Conservation (phyloP, 2,797 vertebrate species). For the Semaprochilodus insignis region DNA sequence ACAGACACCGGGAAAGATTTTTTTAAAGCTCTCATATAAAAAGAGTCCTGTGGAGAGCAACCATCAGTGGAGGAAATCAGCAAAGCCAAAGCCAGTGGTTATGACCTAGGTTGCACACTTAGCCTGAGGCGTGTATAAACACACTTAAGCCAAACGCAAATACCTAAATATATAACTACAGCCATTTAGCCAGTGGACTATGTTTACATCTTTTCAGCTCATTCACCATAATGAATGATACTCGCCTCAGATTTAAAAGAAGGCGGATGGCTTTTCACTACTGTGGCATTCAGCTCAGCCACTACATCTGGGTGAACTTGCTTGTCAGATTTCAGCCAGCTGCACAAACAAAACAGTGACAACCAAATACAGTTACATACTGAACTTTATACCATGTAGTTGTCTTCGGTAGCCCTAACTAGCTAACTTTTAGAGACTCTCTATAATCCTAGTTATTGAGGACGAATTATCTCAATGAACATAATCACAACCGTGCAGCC, state of each 20-base stretch:
- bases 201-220: conserved; percentile 3
- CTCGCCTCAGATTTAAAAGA: neutral
- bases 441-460: neutral
- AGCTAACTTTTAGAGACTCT: neutral
- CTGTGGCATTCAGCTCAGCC: neutral
- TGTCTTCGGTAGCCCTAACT: neutral
- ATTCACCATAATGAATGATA: neutral
- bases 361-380: neutral
- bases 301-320: neutral
- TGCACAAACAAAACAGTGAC: neutral
- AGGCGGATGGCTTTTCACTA: neutral
- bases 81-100: neutral
- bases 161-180: neutral
- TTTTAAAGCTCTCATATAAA: neutral
- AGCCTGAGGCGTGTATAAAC: neutral
- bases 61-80: conserved; percentile 1
- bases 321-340: neutral
- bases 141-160: conserved; percentile 12
- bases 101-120: neutral
- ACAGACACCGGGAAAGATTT: neutral
- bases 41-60: neutral
- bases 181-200: no score
- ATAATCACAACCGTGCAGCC: conserved; percentile 1
- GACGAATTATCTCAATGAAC: neutral
- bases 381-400: neutral